A percentile compares a stretch with the other conserved stretches of the same genome.
phyloP scores from a whole-genome alignment of 1,140 invertebrate genomes.

The Drosophila aff. region DNA sequence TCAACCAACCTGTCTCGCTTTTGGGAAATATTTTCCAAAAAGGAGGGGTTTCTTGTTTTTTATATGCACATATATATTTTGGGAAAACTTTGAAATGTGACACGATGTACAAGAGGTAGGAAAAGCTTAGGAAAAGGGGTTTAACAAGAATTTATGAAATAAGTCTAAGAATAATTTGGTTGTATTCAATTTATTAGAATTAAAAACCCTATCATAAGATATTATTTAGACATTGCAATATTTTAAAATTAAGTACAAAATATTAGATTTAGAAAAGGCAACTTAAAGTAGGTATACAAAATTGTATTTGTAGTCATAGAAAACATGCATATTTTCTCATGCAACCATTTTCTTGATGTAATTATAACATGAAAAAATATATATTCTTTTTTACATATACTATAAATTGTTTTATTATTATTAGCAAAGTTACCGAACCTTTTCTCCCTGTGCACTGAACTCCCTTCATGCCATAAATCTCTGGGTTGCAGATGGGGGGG shows the following conservation, averaged over 20 bases:
- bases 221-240: neutral
- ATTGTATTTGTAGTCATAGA: no score
- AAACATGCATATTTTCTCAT: no score
- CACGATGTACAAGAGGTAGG: neutral
- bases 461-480: slow-evolving; percentile 55
- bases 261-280: neutral
- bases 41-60: slow-evolving; percentile 15
- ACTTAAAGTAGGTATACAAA: no score
- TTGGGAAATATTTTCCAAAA: slow-evolving; percentile 1
- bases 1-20: slow-evolving; percentile 9
- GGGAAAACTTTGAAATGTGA: neutral
- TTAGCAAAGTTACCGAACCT: neutral
- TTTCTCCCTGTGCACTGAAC: slow-evolving; percentile 23
- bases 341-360: no score
- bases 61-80: neutral
- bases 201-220: neutral
- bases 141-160: neutral
- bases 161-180: neutral
- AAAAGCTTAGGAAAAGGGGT: neutral
- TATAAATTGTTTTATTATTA: neutral
- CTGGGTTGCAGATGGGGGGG: neutral
- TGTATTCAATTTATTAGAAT: neutral
- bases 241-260: neutral
- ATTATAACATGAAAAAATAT: no score
- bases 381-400: no score